Conservation (phyloP, 2,113 vertebrate genomes). For the Plecturocebus donacophilus region DNA sequence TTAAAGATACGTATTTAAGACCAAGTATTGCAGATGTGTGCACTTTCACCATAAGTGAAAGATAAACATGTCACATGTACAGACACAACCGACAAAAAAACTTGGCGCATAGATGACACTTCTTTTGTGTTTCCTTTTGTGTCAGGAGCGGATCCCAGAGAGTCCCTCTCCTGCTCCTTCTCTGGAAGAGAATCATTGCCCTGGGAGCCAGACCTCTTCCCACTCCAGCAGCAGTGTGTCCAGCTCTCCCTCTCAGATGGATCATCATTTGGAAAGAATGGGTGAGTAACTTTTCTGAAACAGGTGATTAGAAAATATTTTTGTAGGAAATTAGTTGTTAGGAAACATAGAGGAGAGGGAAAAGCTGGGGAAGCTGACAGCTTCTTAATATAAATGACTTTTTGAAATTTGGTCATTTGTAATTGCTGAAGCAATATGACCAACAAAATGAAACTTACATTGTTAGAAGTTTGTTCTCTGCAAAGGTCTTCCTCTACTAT, state of each 20-base stretch:
- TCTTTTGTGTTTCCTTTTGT: constrained; percentile 62
- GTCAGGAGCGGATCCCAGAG: constrained; percentile 91
- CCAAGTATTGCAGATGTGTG: not conserved
- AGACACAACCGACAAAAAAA: not conserved
- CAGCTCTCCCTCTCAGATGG: constrained; percentile 89
- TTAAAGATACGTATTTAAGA: not conserved
- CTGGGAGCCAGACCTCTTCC: constrained; percentile 90
- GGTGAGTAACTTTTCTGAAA: constrained; percentile 82
- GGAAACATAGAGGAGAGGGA: not conserved
- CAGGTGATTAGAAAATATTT: not conserved
- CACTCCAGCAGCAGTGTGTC: constrained; percentile 94
- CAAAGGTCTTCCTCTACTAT: not conserved
- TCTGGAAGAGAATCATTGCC: constrained; percentile 88
- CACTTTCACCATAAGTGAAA: not conserved
- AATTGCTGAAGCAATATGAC: not conserved
- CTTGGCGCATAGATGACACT: not conserved
- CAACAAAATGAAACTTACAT: not conserved
- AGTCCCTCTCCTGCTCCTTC: constrained; percentile 92
- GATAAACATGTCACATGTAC: not conserved
- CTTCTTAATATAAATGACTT: not conserved
- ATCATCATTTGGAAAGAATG: constrained; percentile 89
- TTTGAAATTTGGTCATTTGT: not conserved
- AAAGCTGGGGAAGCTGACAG: not conserved
- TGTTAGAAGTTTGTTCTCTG: not conserved
- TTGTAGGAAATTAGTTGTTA: not conserved